Evolutionary conservation across 1,140 invertebrate species (phyloP).

Genomic region (Archegozetes longisetosus): DNA sequence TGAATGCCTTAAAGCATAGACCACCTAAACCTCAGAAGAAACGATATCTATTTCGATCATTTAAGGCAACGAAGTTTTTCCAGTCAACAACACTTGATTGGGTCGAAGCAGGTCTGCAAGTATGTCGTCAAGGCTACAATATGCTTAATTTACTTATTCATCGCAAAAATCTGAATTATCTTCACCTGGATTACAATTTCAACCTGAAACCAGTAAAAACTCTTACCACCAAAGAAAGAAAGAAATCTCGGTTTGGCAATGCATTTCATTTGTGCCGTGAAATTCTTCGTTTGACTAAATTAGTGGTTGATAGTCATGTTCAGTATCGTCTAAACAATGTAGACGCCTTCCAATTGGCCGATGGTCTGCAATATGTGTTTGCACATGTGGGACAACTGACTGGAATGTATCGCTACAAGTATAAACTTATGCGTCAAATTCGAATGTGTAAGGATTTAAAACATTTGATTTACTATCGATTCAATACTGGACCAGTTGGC

Average conservation of each 20-base stretch:
- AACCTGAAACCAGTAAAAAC: constrained; percentile 99
- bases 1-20: constrained; percentile 92
- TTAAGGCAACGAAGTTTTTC: constrained; percentile 99
- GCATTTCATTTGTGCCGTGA: constrained; percentile 98
- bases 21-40: constrained; percentile 98
- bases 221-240: constrained; percentile 95
- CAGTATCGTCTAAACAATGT: constrained; percentile 98
- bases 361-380: constrained; percentile 99
- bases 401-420: constrained; percentile 99
- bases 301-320: constrained; percentile 97
- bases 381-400: constrained; percentile 98
- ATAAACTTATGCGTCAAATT: constrained; percentile 99
- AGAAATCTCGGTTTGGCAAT: constrained; percentile 98
- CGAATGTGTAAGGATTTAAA: constrained; percentile 99
- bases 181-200: constrained; percentile 99
- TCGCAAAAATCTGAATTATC: constrained; percentile 96
- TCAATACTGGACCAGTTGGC: constrained; percentile 95
- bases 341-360: constrained; percentile 94
- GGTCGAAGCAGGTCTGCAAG: constrained; percentile 92
- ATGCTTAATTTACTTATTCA: constrained; percentile 99
- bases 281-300: constrained; percentile 88
- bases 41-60: constrained; percentile 90
- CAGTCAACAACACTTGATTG: constrained; percentile 98
- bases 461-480: constrained; percentile 97
- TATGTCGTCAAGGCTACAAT: constrained; percentile 97